Evolutionary conservation across 1,140 invertebrate genomes (phyloP), one percentile per base, ranked within the genome.

Genomic region (Nasonia giraulti): DNA sequence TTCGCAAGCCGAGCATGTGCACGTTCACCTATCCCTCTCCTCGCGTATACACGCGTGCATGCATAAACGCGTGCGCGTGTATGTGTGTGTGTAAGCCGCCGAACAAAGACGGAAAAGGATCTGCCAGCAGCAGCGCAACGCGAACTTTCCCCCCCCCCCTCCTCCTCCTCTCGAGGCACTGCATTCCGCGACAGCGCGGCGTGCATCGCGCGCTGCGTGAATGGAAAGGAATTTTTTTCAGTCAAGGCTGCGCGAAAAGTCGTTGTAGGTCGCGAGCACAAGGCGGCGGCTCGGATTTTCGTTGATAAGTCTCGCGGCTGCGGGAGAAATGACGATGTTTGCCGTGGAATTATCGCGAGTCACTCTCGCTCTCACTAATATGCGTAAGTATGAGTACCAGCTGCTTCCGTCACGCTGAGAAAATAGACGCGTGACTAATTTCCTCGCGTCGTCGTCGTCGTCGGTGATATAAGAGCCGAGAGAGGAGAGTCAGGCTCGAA

Each of bases 81-180:
- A n/a, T 27, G 27, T 1, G 4, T 20, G 17, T 62, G n/a, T 55
- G 17, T 20, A 55, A 17, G 37, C 47, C 33, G 14, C 17, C 40
- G 44, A 79, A 84, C 83, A 75, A 80, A 84, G 76, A 80, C 83
- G 83, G 77, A 84, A 80, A 84, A 84, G 50, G 83, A 84, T 71
- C 66, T 68, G 44, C 55, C 75, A 40, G 44, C 50, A 27, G 31
- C 82, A 71, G 17, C 71, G 71, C 62, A 31, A 37, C 69, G 44
- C 50, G 17, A 23, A 75, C 75, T 68, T 44, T 76, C 83, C 20
- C 47, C 23, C 11, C 79, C 80, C 17, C 75, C 50, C 2, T 10
- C 66, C 27, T 27, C 27, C 27, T 27, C 27, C 27, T 27, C 27
- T 27, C 27, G 27, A 2, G 68, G 77, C 83, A 68, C 79, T 85